phyloP scores from a whole-genome alignment of 1,140 invertebrate species.

The Branchinecta lindahli region DNA sequence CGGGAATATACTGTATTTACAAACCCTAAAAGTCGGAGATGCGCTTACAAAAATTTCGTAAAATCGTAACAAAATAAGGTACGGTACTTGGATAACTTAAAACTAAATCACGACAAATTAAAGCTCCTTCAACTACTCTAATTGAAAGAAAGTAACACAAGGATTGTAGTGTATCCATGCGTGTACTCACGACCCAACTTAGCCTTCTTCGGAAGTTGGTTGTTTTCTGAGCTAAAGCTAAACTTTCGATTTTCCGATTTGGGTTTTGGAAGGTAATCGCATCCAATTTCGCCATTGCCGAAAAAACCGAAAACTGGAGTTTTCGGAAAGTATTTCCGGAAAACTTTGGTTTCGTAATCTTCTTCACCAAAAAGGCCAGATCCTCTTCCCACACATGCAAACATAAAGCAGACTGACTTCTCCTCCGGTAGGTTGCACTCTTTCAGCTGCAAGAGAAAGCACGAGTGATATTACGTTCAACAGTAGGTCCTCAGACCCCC shows the following conservation, averaged over 20 bases:
- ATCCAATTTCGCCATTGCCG: slow-evolving; percentile 43
- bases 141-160: slow-evolving; percentile 21
- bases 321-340: slow-evolving; percentile 40
- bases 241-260: neutral
- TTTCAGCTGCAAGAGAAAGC: slow-evolving; percentile 26
- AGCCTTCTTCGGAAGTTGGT: slow-evolving; percentile 7
- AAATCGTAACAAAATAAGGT: too few species aligned
- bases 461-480: neutral
- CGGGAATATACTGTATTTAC: too few species aligned
- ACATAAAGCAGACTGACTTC: slow-evolving; percentile 40
- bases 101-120: too few species aligned
- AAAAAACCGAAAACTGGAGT: slow-evolving; percentile 42
- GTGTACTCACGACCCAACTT: slow-evolving; percentile 17
- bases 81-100: too few species aligned
- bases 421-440: slow-evolving; percentile 27
- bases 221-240: neutral
- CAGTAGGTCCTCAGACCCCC: too few species aligned
- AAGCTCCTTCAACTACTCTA: neutral
- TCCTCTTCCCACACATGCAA: slow-evolving; percentile 41
- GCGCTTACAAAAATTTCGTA: too few species aligned
- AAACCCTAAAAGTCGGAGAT: too few species aligned
- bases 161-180: slow-evolving; percentile 31
- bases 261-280: slow-evolving; percentile 28
- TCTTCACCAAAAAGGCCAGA: slow-evolving; percentile 27
- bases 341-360: slow-evolving; percentile 40